phyloP scores from a whole-genome alignment of 2,888 invertebrate genomes.

The Aethes cnicana region DNA sequence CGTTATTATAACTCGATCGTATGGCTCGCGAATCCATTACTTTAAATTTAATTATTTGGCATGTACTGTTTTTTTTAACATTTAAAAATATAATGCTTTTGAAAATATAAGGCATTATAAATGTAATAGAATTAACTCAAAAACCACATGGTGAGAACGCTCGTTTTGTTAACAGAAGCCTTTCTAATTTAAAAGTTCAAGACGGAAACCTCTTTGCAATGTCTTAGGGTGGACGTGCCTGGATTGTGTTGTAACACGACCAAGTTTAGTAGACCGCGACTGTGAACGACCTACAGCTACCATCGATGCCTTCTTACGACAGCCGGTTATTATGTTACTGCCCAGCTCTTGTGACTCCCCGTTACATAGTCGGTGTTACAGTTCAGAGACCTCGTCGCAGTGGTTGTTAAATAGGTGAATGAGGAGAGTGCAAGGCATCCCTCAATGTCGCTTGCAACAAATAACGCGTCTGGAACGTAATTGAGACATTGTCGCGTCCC shows the following conservation, averaged over 20 bases:
- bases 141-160: no score
- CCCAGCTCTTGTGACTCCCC: not conserved
- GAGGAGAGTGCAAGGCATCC: conserved; percentile 22
- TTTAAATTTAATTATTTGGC: not conserved
- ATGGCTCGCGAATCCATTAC: conserved; percentile 18
- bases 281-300: not conserved
- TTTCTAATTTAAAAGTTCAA: conserved; percentile 15
- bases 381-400: not conserved
- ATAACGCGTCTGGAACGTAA: conserved; percentile 21
- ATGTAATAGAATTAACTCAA: no score
- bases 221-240: conserved; percentile 7
- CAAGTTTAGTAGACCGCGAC: conserved; percentile 1
- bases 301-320: not conserved
- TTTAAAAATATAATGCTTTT: conserved; percentile 10
- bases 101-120: conserved; percentile 10
- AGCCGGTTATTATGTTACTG: not conserved
- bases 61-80: conserved; percentile 6
- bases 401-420: conserved; percentile 2
- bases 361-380: not conserved
- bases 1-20: conserved; percentile 11
- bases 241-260: not conserved
- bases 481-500: conserved; percentile 28
- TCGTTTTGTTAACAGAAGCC: not conserved
- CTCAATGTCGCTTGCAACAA: conserved; percentile 34
- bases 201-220: conserved; percentile 11